These are phyloP conservation scores for Pitangus sulphuratus DNA, from an alignment of 2,797 vertebrate genomes.

Conservation along the genomic window DNA sequence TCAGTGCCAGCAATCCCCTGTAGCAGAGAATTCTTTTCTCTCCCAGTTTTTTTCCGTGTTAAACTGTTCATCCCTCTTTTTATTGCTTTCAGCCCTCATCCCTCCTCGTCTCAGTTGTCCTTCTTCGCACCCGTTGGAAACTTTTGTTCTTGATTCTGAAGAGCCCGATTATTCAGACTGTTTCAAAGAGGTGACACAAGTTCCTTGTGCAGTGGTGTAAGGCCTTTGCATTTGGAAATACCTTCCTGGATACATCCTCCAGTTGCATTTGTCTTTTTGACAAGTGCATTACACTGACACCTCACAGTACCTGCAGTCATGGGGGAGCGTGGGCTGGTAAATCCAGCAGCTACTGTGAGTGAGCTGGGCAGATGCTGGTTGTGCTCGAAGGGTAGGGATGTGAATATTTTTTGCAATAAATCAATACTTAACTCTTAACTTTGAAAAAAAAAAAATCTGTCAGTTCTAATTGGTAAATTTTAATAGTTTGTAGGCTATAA, in stretches of 20 bases:
- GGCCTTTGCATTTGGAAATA: background rate
- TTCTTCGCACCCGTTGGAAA: background rate
- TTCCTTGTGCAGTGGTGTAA: background rate
- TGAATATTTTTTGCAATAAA: constrained; percentile 11
- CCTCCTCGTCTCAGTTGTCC: background rate
- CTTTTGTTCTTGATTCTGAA: background rate
- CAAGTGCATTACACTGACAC: background rate
- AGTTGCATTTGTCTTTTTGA: background rate
- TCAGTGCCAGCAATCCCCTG: background rate
- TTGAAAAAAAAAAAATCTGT: constrained; percentile 24
- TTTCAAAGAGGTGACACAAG: background rate
- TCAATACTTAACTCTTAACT: background rate
- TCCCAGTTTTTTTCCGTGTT: background rate
- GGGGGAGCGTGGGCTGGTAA: background rate
- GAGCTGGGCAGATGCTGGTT: background rate
- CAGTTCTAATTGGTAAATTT: constrained; percentile 48
- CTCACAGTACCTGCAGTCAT: background rate
- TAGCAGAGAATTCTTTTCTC: background rate
- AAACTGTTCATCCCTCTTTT: background rate
- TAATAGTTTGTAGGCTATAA: constrained; percentile 49
- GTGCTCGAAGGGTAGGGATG: background rate
- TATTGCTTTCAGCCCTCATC: background rate
- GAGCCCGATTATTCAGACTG: background rate
- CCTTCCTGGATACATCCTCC: background rate
- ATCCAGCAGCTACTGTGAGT: background rate